A percentile compares a stretch with the other conserved stretches of the same genome.
Conservation (phyloP, 2,888 invertebrate species). For the Bombylius major region DNA sequence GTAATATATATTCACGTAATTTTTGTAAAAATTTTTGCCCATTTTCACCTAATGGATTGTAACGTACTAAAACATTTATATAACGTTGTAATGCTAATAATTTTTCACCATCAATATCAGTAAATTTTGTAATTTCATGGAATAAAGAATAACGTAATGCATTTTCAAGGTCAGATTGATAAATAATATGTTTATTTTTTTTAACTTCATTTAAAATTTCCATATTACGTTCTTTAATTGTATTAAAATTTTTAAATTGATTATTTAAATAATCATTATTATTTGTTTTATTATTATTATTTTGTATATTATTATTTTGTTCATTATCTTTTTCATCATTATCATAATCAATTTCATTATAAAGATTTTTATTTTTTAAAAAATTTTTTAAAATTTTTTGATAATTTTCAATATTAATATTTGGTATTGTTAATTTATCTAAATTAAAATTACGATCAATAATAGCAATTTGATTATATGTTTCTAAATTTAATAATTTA, state of each 20-base stretch:
- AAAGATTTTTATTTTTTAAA: slow-evolving; percentile 9
- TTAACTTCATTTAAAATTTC: slow-evolving; percentile 24
- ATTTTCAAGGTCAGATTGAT: slow-evolving; percentile 79
- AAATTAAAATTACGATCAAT: slow-evolving; percentile 19
- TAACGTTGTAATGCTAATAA: slow-evolving; percentile 62
- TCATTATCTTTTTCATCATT: neutral
- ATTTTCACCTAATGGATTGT: slow-evolving; percentile 65
- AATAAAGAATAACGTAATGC: slow-evolving; percentile 70
- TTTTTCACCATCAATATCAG: slow-evolving; percentile 55
- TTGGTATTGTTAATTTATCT: slow-evolving; percentile 16
- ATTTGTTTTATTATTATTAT: neutral
- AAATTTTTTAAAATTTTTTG: slow-evolving; percentile 19
- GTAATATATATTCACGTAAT: slow-evolving; percentile 43
- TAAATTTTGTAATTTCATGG: slow-evolving; percentile 67
- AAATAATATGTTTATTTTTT: slow-evolving; percentile 44
- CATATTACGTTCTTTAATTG: slow-evolving; percentile 4
- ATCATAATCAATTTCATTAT: neutral
- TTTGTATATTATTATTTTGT: neutral
- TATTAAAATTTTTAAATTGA: neutral
- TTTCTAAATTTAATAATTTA: slow-evolving; percentile 22
- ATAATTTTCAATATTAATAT: slow-evolving; percentile 33
- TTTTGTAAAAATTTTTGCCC: slow-evolving; percentile 52
- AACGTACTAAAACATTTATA: slow-evolving; percentile 54
- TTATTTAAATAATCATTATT: neutral
- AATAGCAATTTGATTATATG: slow-evolving; percentile 17